Evolutionary conservation across 2,797 vertebrate genomes (phyloP).

Genomic region (Scarus forsteni): DNA sequence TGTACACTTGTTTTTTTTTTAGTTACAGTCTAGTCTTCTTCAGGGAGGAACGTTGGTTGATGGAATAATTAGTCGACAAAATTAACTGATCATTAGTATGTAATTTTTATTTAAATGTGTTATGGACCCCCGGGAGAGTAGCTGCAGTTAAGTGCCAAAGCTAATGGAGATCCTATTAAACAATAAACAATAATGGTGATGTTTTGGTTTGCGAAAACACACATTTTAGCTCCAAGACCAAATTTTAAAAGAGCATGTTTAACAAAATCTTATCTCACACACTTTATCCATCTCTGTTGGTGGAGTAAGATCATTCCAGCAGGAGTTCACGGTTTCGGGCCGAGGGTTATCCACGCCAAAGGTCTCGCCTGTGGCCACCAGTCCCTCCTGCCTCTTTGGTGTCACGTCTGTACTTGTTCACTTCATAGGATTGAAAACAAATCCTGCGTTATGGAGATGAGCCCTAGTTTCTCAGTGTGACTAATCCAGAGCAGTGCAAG

Average conservation of each 20-base stretch:
- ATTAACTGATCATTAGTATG: too few species aligned
- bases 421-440: slow-evolving; percentile 74
- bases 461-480: slow-evolving; percentile 78
- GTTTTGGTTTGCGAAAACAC: too few species aligned
- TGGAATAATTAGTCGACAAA: too few species aligned
- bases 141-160: too few species aligned
- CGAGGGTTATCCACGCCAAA: slow-evolving; percentile 8
- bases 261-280: slow-evolving; percentile 6
- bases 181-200: too few species aligned
- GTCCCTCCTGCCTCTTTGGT: slow-evolving; percentile 40
- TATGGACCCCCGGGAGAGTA: too few species aligned
- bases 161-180: too few species aligned
- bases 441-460: slow-evolving; percentile 83
- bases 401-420: slow-evolving; percentile 63
- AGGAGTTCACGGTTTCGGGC: neutral
- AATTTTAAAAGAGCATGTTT: neutral
- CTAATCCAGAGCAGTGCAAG: slow-evolving; percentile 72
- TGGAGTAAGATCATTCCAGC: neutral
- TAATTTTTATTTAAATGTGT: too few species aligned
- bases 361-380: slow-evolving; percentile 11
- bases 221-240: too few species aligned
- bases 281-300: neutral
- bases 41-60: too few species aligned
- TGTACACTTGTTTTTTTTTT: too few species aligned
- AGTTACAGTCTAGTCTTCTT: too few species aligned